Evolutionary conservation across 2,113 vertebrate genomes (phyloP).

Genomic region (Zosterops hypoxanthus): DNA sequence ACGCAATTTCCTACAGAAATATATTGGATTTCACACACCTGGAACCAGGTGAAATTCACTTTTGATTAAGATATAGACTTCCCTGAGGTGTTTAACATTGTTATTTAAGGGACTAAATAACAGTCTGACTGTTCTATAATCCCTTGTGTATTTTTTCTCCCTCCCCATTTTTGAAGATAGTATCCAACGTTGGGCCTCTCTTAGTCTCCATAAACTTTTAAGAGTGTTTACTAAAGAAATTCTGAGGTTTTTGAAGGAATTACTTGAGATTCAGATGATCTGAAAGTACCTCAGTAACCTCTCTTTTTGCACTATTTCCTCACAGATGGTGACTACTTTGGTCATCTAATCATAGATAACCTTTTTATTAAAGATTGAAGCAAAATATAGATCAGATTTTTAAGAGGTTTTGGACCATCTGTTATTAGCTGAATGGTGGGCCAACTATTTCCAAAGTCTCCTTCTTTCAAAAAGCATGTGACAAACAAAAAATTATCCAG

Average conservation of each 20-base stretch:
- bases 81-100: background rate
- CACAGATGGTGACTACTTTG: background rate
- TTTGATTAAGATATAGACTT: background rate
- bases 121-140: background rate
- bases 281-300: background rate
- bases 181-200: background rate
- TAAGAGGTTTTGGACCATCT: background rate
- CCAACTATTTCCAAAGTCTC: background rate
- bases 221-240: background rate
- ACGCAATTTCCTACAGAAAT: background rate
- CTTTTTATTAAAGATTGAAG: background rate
- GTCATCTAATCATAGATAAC: background rate
- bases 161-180: background rate
- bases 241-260: background rate
- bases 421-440: background rate
- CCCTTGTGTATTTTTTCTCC: background rate
- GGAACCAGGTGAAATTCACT: background rate
- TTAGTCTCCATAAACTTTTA: background rate
- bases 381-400: background rate
- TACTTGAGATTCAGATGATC: background rate
- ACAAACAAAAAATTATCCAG: background rate
- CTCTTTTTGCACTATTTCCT: background rate
- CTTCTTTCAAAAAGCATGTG: background rate
- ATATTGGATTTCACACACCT: background rate
- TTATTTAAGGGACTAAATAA: background rate